phyloP scores from a whole-genome alignment of 2,888 invertebrate genomes.

The Drosophila mimetica region DNA sequence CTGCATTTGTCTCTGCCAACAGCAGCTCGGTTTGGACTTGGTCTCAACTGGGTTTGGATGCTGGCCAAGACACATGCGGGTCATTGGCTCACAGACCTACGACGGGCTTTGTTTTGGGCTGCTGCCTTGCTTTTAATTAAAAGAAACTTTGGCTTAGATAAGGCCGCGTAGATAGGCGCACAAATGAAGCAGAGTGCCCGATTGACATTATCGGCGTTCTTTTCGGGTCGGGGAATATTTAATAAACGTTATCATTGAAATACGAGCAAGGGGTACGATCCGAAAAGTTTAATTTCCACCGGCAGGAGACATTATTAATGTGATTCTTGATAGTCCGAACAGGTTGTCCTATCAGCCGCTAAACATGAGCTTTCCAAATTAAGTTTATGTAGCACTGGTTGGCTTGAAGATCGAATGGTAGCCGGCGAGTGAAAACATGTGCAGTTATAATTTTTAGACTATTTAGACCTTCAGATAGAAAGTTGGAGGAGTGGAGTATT shows the following conservation, averaged over 20 bases:
- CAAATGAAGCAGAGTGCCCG: slow-evolving; percentile 34
- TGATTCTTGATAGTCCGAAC: slow-evolving; percentile 68
- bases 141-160: slow-evolving; percentile 76
- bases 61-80: slow-evolving; percentile 68
- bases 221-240: slow-evolving; percentile 40
- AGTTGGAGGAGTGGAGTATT: not conserved
- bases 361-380: slow-evolving; percentile 71
- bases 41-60: slow-evolving; percentile 19
- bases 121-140: slow-evolving; percentile 73
- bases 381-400: slow-evolving; percentile 43
- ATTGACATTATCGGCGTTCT: slow-evolving; percentile 62
- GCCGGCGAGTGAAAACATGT: slow-evolving; percentile 26
- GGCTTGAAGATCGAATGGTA: slow-evolving; percentile 29
- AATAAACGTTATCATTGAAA: slow-evolving; percentile 71
- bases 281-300: slow-evolving; percentile 50
- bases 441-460: slow-evolving; percentile 24
- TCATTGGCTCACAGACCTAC: slow-evolving; percentile 65
- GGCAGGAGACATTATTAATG: slow-evolving; percentile 63
- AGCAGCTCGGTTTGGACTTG: slow-evolving; percentile 11
- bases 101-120: slow-evolving; percentile 45
- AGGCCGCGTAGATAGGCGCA: slow-evolving; percentile 63
- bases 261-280: slow-evolving; percentile 57
- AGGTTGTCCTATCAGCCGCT: slow-evolving; percentile 59
- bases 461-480: slow-evolving; percentile 5
- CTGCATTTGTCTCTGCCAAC: slow-evolving; percentile 71